Evolutionary conservation across 2,113 vertebrate species (phyloP), one percentile per base, ranked within the genome.

Genomic region (Carassius auratus): DNA sequence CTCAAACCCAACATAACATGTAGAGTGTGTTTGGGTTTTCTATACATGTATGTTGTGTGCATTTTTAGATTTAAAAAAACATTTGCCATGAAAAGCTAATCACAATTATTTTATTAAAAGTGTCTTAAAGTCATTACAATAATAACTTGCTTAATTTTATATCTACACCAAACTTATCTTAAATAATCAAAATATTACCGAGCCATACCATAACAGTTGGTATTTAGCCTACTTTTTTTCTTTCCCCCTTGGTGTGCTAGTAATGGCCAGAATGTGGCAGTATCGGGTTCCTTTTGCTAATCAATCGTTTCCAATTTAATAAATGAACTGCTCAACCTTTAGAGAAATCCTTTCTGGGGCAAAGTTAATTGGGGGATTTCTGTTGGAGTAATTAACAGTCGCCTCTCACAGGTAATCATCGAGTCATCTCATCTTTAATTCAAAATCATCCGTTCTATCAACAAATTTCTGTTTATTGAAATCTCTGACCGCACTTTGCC

Each of bases 281-380:
- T 55, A 83, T 8, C 3, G 66, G 26, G 19, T 57, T 55, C 30
- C 30, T 83, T 73, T 57, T 73, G 8, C 19, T 73, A 59, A 73
- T 83, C 64, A 8, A n/a, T 82, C 19, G 4, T 17, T 45, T 81
- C 26, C 1, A n/a, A 12, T 59, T 57, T 57, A 55, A 50, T 33
- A 69, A 71, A 82, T 71, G 1, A 83, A 13, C 66, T 36, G 50
- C n/a, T 73, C 66, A 57, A 36, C 30, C 68, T 17, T 30, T 38
- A 59, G 62, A 52, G 42, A 82, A 69, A 82, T 69, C 79, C 23
- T 68, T 68, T 82, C 45, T 55, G 59, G 79, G 45, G 17, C 45
- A 50, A 33, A 30, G 17, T 68, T 17, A 48, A 80, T 48, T n/a
- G 4, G 21, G 38, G 38, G 14, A 64, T 80, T 66, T 48, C 78